Percentiles rank a stretch among this genome's conserved stretches.
phyloP scores from a whole-genome alignment of 2,888 invertebrate species.

The Papilio protenor region DNA sequence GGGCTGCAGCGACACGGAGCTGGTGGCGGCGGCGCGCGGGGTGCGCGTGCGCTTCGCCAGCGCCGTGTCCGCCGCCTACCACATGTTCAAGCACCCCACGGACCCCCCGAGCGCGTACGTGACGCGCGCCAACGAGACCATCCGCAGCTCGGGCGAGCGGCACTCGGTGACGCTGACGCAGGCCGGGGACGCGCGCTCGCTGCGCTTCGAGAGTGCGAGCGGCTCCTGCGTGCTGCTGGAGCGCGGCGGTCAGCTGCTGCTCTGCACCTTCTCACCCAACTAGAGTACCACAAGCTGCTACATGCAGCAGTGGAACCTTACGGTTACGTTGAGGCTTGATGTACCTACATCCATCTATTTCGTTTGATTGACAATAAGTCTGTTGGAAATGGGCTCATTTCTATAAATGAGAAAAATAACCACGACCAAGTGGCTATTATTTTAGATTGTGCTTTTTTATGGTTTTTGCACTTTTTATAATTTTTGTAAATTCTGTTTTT shows the following conservation, averaged over 20 bases:
- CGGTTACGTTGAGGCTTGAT: no score
- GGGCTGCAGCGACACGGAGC: slow-evolving; percentile 40
- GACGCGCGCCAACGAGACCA: slow-evolving; percentile 46
- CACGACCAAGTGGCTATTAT: no score
- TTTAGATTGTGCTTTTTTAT: no score
- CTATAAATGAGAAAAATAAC: no score
- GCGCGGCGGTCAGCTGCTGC: slow-evolving; percentile 49
- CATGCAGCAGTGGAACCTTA: no score
- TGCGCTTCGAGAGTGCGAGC: slow-evolving; percentile 40
- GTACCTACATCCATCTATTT: no score
- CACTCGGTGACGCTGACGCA: slow-evolving; percentile 43
- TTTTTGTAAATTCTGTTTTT: no score
- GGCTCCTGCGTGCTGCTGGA: slow-evolving; percentile 46
- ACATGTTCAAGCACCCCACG: slow-evolving; percentile 49
- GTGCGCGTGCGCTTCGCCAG: slow-evolving; percentile 46
- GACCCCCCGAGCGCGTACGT: slow-evolving; percentile 46
- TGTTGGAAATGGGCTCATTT: no score
- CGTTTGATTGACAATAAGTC: no score
- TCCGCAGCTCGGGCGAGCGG: slow-evolving; percentile 34
- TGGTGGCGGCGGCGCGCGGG: slow-evolving; percentile 43
- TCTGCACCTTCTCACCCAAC: slow-evolving; percentile 45
- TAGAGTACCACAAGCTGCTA: neutral
- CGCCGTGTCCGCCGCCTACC: slow-evolving; percentile 48
- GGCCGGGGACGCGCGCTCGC: slow-evolving; percentile 47
- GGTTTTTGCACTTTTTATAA: no score